Evolutionary conservation across 2,113 vertebrate genomes (phyloP), one percentile per base, ranked within the genome.

Genomic region (Trematocara nigrifrons): DNA sequence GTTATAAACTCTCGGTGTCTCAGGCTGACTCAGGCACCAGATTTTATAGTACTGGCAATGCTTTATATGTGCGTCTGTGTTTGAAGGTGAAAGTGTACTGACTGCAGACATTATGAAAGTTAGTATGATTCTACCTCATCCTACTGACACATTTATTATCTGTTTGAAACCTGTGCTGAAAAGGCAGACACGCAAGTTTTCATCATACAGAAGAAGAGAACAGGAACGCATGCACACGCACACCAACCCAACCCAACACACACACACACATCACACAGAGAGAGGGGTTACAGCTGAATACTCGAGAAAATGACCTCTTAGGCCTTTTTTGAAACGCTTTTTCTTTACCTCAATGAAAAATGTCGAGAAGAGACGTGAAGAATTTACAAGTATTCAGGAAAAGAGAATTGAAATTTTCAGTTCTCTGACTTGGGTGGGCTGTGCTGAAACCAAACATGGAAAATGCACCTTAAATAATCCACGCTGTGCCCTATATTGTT

Each of bases 101-200:
- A 74, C 69, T 74, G 69, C 69, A 74, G 69, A 74, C 22, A 74
- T 76, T 84, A 87, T 90, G 66, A 80, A 89, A 87, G 83, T 69
- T 69, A 74, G 31, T 51, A 61, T 74, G 76, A 66, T 86, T 84
- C 90, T 78, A 84, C 29, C 51, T 89, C 11, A 5, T 85, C 53
- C 40, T 2, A 86, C 59, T 92, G 83, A 89, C 82, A 88, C 82
- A 88, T 92, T 91, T 86, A 90, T 84, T 84, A 57, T 89, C 88
- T 54, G 53, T 90, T 49, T 83, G 47, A 89, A 89, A 87, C 71
- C 79, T 51, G 40, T 13, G 22, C 76, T 76, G 47, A 86, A 51
- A 66, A 77, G 20, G 31, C 40, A 71, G 33, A 71, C 12, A 74
- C 5, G 42, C 69, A 74, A 74, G 22, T 18, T 74, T 47, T 74